Evolutionary conservation across 1,140 invertebrate genomes (phyloP), one percentile per base, ranked within the genome.

Genomic region (Saccostrea echinata): DNA sequence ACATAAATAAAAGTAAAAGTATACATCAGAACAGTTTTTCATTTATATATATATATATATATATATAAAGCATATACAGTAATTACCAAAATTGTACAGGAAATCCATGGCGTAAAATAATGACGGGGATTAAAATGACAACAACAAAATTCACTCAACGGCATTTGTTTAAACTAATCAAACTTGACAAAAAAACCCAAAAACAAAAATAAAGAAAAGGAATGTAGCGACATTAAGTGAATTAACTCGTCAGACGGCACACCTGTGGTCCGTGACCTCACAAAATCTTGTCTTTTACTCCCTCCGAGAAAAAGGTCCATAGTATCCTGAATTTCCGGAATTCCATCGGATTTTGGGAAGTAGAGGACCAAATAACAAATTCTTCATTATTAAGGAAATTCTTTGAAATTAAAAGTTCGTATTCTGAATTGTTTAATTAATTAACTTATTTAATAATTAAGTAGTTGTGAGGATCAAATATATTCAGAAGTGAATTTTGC

Each of bases 141-240:
- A 33, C 68, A 76, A 33, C 68, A 76, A 76, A 76, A 76, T 76
- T 76, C 68, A 76, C 68, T 76, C 27, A 76, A 76, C 27, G 68
- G 68, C 27, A 76, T 76, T 12, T 27, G 27, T 76, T 33, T 76
- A 3, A 76, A 76, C 33, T 76, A 76, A 76, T 76, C 9, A 27
- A 76, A 30, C 24, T 33, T 76, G 68, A 76, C 68, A 30, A 76
- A 76, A 27, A n/a, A n/a, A n/a, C n/a, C n/a, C n/a, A n/a, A n/a
- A n/a, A n/a, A 76, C 68, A 30, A 76, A 76, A 27, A 76, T 11
- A 30, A 76, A 76, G 3, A 64, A 13, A 33, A 76, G 68, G 68
- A 76, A 76, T 76, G 68, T 30, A 13, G 68, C 68, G 68, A 76
- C 68, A 76, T 76, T 76, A 76, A 76, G 68, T 76, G 24, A 76